Evolutionary conservation across 2,113 vertebrate genomes (phyloP).

Genomic region (Carassius auratus): DNA sequence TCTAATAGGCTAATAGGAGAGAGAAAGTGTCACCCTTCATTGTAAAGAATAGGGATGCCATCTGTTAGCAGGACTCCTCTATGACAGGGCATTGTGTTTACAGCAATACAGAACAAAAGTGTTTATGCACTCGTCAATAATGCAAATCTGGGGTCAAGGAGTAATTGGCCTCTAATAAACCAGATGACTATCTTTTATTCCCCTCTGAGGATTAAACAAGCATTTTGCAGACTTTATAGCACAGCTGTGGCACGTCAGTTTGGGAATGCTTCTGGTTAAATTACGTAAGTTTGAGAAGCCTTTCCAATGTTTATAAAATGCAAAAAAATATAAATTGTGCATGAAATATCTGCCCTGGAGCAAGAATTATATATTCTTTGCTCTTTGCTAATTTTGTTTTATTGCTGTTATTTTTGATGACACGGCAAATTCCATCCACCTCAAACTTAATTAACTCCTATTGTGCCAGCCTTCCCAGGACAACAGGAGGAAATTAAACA

Average conservation of each 20-base stretch:
- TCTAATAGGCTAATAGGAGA: neutral
- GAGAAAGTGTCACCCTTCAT: neutral
- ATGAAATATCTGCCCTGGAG: neutral
- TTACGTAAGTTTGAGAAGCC: neutral
- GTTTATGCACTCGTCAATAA: slow-evolving; percentile 51
- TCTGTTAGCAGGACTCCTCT: slow-evolving; percentile 30
- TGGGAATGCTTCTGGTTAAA: neutral
- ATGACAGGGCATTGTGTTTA: slow-evolving; percentile 15
- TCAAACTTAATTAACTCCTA: slow-evolving; percentile 21
- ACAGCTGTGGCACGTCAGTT: neutral
- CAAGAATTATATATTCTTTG: neutral
- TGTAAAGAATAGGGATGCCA: slow-evolving; percentile 38
- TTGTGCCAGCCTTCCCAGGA: neutral
- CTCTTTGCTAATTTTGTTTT: slow-evolving; percentile 7
- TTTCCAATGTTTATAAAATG: neutral
- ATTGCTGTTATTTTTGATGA: slow-evolving; percentile 37
- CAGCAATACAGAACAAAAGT: slow-evolving; percentile 24
- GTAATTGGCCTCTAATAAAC: slow-evolving; percentile 37
- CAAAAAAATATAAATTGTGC: slow-evolving; percentile 26
- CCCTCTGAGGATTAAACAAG: slow-evolving; percentile 21
- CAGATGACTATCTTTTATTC: neutral
- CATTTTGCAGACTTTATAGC: slow-evolving; percentile 11
- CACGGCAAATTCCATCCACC: slow-evolving; percentile 15
- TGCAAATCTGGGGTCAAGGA: slow-evolving; percentile 38
- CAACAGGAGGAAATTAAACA: slow-evolving; percentile 30